A percentile compares a stretch with the other conserved stretches of the same genome.
Conservation (phyloP, 2,888 invertebrate species). For the Lycia hirtaria region DNA sequence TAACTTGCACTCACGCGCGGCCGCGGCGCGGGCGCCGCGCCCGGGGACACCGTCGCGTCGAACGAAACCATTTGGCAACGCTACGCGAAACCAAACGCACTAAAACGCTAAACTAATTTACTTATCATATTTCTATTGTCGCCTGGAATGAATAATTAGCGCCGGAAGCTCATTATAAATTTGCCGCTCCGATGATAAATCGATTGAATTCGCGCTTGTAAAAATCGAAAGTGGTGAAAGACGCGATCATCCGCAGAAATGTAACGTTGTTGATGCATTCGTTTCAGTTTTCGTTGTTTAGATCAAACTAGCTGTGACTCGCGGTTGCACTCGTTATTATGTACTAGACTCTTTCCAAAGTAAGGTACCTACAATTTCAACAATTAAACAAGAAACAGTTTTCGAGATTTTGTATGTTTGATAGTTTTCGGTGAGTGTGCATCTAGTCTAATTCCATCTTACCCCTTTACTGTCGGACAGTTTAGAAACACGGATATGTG, state of each 20-base stretch:
- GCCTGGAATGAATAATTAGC: conserved; percentile 43
- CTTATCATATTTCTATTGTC: conserved; percentile 44
- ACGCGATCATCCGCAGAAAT: conserved; percentile 27
- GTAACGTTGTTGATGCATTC: conserved; percentile 18
- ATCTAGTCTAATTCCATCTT: too few relatives aligned
- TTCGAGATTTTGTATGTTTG: too few relatives aligned
- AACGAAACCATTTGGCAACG: conserved; percentile 75
- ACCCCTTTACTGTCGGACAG: too few relatives aligned
- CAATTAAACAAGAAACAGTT: too few relatives aligned
- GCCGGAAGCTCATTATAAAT: conserved; percentile 46
- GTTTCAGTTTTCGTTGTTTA: too few relatives aligned
- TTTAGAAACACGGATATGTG: too few relatives aligned
- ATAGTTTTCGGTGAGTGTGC: too few relatives aligned
- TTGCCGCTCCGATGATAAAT: conserved; percentile 42
- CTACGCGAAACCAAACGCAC: conserved; percentile 67
- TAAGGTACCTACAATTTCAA: too few relatives aligned
- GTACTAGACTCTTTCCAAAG: too few relatives aligned
- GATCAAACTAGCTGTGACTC: too few relatives aligned
- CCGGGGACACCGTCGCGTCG: conserved; percentile 73
- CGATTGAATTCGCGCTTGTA: conserved; percentile 28
- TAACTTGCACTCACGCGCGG: conserved; percentile 69
- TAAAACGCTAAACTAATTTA: conserved; percentile 58
- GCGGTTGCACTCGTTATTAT: too few relatives aligned
- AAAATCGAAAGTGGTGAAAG: conserved; percentile 41
- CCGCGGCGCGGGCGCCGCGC: conserved; percentile 27